Percentiles rank a stretch among this genome's conserved stretches.
Conservation (phyloP, 64 coral and sea anemone species). For the Stichodactyla helianthus region DNA sequence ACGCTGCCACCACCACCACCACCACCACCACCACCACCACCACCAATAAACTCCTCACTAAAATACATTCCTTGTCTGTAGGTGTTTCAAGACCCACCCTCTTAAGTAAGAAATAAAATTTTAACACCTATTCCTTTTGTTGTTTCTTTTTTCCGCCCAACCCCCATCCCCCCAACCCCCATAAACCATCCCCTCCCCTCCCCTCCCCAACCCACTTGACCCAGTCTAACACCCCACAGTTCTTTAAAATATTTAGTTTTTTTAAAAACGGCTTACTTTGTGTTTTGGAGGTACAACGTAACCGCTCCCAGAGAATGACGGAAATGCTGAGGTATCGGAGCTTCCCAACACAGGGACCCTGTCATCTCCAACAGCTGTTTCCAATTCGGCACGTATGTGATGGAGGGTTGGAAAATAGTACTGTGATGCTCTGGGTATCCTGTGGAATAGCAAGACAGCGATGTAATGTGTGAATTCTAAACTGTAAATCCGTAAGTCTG, state of each 20-base stretch:
- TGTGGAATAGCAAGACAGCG: background rate
- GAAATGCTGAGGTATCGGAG: conserved; percentile 15
- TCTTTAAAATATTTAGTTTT: background rate
- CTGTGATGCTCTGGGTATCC: conserved; percentile 15
- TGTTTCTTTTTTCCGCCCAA: no score
- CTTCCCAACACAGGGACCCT: conserved; percentile 25
- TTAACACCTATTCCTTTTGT: no score
- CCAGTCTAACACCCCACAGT: background rate
- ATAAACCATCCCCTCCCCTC: background rate
- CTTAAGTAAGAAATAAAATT: background rate
- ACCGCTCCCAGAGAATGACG: conserved; percentile 36
- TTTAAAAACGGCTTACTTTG: background rate
- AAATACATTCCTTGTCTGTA: no score
- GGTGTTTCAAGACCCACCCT: no score
- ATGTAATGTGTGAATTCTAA: background rate
- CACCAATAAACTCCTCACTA: no score
- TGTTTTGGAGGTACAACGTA: conserved; percentile 26
- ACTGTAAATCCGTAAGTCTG: no score
- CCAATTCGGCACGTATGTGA: conserved; percentile 43
- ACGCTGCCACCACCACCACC: no score
- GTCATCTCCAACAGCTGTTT: conserved; percentile 26
- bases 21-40: no score
- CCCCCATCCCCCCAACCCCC: background rate
- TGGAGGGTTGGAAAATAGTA: conserved; percentile 47
- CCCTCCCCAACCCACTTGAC: background rate